Evolutionary conservation across 2,888 invertebrate genomes (phyloP).

Genomic region (Drosophila sordidapex): DNA sequence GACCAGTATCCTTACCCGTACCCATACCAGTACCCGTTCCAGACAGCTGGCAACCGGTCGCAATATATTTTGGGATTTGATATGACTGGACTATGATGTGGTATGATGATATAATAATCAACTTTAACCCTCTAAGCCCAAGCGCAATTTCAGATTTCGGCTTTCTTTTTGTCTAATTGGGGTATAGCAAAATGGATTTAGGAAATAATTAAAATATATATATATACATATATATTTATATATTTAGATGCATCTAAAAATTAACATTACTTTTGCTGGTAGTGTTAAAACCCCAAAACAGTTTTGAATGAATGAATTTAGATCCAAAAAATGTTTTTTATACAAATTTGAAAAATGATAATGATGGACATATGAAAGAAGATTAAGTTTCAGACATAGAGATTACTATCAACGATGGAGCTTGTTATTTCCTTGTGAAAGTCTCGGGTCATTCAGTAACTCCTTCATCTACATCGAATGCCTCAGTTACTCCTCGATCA

Average conservation of each 20-base stretch:
- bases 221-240: no score
- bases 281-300: no score
- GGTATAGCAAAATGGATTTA: neutral
- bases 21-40: neutral
- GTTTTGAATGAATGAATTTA: no score
- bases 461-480: neutral
- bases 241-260: no score
- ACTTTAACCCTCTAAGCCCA: neutral
- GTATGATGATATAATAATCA: neutral
- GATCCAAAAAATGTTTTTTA: neutral
- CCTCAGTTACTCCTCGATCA: no score
- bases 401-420: neutral
- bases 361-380: neutral
- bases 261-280: no score
- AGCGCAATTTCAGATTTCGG: neutral
- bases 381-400: neutral
- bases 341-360: fast-evolving
- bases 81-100: constrained; percentile 21
- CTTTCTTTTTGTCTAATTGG: neutral
- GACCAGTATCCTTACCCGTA: constrained; percentile 7
- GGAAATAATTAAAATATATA: no score
- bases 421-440: neutral
- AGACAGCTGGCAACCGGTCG: constrained; percentile 7
- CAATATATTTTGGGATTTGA: constrained; percentile 24
- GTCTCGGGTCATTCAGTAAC: neutral